Base-by-base conservation (phyloP, 2,888 invertebrate genomes). In the Nipponacmea schrenckii region DNA sequence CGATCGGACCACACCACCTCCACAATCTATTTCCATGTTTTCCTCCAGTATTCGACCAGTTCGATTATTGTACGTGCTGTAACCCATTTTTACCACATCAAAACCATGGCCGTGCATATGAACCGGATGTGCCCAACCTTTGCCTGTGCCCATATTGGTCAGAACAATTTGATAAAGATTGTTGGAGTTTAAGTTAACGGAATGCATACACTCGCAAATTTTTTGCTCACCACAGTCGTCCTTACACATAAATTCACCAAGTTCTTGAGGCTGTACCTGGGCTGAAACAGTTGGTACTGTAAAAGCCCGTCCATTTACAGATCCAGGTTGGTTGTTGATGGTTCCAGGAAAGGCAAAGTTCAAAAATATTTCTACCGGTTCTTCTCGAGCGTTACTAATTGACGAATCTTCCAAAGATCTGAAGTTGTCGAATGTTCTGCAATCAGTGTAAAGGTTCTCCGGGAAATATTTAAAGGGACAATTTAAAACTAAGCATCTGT, bases 261-360 rank as follows among this genome's bases (percentile, higher is more conserved):
- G 71, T 50, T 82, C 80, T 4, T 74, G 31, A 8, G 81, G 82
- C 50, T 85, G 81, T 0, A 79, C 73, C 8, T 83, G 65, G 7
- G 81, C 80, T 15, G 80, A 78, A 0, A 80, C 79, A 10, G 76
- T 65, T 2, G 83, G 82, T 1, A 72, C 72, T 8, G 71, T 67
- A 63, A 79, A 83, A 10, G 74, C 75, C 8, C 74, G 67, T 0
- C 84, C 84, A 69, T 85, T 85, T 2, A 84, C 77, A 20, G 82
- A 80, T 0, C 79, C 81, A 0, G 82, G 83, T 12, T 71, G 72
- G 31, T 74, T 67, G 26, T 73, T 72, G 8, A 50, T 20, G 8
- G 71, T 74, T 5, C 84, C 83, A 7, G 84, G 83, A 70, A 84
- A 84, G 15, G 80, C 84, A 74, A 83, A 85, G 69, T 86, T 85